Conservation (phyloP, 2,888 invertebrate genomes). For the Heliconius hortense region DNA sequence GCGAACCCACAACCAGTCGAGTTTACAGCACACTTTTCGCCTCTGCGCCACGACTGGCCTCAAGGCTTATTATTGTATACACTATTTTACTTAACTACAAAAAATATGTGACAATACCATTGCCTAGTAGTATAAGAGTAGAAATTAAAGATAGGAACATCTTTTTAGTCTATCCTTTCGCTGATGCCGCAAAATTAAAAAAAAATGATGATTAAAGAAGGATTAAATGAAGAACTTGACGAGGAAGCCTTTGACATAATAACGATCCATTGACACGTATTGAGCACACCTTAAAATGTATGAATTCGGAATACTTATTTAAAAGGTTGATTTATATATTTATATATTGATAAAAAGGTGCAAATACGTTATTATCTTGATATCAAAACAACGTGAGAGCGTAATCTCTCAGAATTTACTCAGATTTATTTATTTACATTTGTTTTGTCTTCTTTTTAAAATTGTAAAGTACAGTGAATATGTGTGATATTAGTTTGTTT, state of each 20-base stretch:
- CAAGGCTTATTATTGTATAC: too few species aligned
- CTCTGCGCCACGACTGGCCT: too few species aligned
- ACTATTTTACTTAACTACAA: too few species aligned
- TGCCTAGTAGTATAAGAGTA: too few species aligned
- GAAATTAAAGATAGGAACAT: too few species aligned
- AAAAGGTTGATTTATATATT: not conserved
- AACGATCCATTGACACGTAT: not conserved
- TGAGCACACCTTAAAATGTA: not conserved
- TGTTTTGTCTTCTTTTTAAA: not conserved
- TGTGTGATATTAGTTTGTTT: too few species aligned
- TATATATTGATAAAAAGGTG: not conserved
- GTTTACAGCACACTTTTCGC: too few species aligned
- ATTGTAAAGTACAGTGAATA: not conserved
- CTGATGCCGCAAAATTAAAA: not conserved
- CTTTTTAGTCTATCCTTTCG: not conserved
- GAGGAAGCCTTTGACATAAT: not conserved
- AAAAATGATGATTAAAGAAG: not conserved
- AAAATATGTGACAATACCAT: too few species aligned
- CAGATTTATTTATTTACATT: not conserved
- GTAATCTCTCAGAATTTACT: slow-evolving; percentile 3
- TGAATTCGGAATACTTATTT: not conserved
- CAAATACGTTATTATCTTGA: not conserved
- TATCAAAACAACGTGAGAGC: not conserved
- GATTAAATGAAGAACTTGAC: not conserved
- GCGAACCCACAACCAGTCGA: too few species aligned